A percentile compares a stretch with the other conserved stretches of the same genome.
Conservation (phyloP, 1,140 invertebrate genomes). For the Hetaerina americana region DNA sequence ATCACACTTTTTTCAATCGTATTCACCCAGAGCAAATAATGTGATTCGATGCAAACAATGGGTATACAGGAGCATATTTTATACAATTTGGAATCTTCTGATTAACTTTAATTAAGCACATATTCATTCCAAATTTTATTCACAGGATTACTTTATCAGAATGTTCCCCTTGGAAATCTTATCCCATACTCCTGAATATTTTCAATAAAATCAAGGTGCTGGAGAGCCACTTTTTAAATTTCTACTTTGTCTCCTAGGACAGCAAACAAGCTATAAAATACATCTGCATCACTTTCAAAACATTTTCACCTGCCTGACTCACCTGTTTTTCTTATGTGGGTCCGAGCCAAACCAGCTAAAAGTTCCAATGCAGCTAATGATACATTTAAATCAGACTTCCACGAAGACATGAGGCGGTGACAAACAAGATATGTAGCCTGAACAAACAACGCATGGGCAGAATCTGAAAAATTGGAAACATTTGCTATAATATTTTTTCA, state of each 20-base stretch:
- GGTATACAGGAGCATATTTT: too few species aligned
- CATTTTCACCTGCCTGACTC: slow-evolving; percentile 18
- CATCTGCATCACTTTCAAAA: slow-evolving; percentile 10
- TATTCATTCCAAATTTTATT: too few species aligned
- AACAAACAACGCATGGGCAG: slow-evolving; percentile 75
- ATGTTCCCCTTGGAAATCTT: too few species aligned
- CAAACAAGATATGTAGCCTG: slow-evolving; percentile 86
- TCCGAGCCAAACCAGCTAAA: slow-evolving; percentile 72
- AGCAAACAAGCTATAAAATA: slow-evolving; percentile 2
- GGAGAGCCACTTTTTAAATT: slow-evolving; percentile 4
- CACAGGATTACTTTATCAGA: too few species aligned
- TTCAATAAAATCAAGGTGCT: not conserved
- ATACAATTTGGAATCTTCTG: too few species aligned
- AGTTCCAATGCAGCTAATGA: slow-evolving; percentile 88
- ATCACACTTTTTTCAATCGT: too few species aligned
- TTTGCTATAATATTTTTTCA: too few species aligned
- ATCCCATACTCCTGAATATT: not conserved
- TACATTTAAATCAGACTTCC: slow-evolving; percentile 91
- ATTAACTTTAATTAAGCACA: too few species aligned
- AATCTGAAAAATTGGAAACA: slow-evolving; percentile 45
- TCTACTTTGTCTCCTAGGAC: slow-evolving; percentile 2
- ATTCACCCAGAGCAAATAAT: too few species aligned
- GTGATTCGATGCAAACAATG: too few species aligned
- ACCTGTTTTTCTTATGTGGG: slow-evolving; percentile 75
- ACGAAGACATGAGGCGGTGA: slow-evolving; percentile 85